A percentile compares a stretch with the other conserved stretches of the same genome.
Evolutionary conservation across 2,797 vertebrate species (phyloP).

Genomic region (Tarsius wallacei): DNA sequence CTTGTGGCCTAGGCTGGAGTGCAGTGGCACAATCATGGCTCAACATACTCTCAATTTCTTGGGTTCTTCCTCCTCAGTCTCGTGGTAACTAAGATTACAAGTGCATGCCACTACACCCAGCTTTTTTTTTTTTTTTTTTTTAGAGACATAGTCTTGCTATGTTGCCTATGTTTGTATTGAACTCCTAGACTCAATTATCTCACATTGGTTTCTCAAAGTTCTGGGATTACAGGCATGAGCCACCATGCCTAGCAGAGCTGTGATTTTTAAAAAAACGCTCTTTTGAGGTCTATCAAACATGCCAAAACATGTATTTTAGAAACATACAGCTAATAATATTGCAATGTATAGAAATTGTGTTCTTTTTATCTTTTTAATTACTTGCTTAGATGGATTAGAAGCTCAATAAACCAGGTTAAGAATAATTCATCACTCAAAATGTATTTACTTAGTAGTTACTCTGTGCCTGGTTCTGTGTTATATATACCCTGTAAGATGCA

Average conservation of each 20-base stretch:
- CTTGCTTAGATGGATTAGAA: neutral
- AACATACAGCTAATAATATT: neutral
- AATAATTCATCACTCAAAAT: neutral
- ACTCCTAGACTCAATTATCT: no score
- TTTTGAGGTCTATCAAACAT: neutral
- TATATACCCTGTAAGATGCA: neutral
- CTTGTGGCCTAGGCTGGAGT: no score
- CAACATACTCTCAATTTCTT: no score
- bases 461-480: neutral
- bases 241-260: no score
- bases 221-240: no score
- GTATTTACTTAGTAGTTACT: neutral
- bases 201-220: no score
- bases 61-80: no score
- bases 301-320: constrained; percentile 4
- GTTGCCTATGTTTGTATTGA: neutral
- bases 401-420: neutral
- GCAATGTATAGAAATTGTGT: neutral
- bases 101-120: no score
- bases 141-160: no score
- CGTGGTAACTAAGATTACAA: no score
- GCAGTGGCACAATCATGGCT: no score
- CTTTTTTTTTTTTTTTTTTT: no score
- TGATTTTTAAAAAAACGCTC: neutral
- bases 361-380: constrained; percentile 1